These are phyloP conservation scores for Bombus vancouverensis DNA, from an alignment of 1,140 invertebrate genomes.

Conservation along the genomic window DNA sequence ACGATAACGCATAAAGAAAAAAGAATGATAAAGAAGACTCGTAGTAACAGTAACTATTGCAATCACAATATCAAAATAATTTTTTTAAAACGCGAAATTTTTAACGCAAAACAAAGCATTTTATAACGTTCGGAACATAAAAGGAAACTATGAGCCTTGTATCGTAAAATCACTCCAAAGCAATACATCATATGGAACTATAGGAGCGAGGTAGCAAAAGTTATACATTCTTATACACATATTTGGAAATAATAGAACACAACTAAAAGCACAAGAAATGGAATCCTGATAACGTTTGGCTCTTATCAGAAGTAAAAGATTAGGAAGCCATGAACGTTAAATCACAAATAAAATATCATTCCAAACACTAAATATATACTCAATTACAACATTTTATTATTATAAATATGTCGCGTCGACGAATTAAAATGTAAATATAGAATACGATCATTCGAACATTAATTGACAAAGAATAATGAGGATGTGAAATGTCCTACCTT, in stretches of 20 bases:
- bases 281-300: slow-evolving; percentile 30
- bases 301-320: slow-evolving; percentile 25
- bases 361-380: slow-evolving; percentile 33
- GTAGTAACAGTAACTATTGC: neutral
- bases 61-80: neutral
- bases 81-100: neutral
- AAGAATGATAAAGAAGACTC: neutral
- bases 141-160: neutral
- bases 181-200: slow-evolving; percentile 10
- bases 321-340: slow-evolving; percentile 28
- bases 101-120: neutral
- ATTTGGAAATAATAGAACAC: slow-evolving; percentile 28
- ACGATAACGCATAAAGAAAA: neutral
- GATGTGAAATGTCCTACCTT: slow-evolving; percentile 70
- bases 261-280: slow-evolving; percentile 34
- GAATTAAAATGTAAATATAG: slow-evolving; percentile 45
- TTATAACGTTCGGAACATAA: too few relatives aligned
- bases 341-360: slow-evolving; percentile 41
- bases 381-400: slow-evolving; percentile 42
- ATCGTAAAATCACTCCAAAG: neutral
- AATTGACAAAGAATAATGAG: slow-evolving; percentile 46
- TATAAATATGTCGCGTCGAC: slow-evolving; percentile 25
- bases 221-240: slow-evolving; percentile 24
- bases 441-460: slow-evolving; percentile 27
- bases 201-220: slow-evolving; percentile 32